Evolutionary conservation across 2,888 invertebrate species (phyloP).

Genomic region (Acrobeloides nanus): DNA sequence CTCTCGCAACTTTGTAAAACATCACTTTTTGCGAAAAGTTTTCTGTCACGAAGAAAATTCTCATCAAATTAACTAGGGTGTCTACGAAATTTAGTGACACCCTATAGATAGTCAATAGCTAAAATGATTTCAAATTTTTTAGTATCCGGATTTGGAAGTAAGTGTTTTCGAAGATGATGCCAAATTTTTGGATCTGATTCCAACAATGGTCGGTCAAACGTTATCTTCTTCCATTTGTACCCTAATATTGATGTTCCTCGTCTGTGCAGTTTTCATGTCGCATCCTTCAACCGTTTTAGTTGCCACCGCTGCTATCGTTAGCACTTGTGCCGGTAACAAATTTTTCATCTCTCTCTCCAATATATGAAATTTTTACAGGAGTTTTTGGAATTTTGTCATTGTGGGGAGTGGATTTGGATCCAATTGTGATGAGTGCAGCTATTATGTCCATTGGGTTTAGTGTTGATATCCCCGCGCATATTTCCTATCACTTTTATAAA

Average conservation of each 20-base stretch:
- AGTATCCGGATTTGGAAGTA: constrained; percentile 42
- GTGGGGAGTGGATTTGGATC: constrained; percentile 49
- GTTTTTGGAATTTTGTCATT: constrained; percentile 51
- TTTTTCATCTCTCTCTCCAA: not conserved
- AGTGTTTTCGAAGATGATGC: constrained; percentile 48
- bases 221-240: constrained; percentile 46
- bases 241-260: constrained; percentile 45
- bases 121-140: constrained; percentile 12
- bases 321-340: constrained; percentile 38
- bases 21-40: too few species aligned
- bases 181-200: constrained; percentile 48
- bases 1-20: too few species aligned
- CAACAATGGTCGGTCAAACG: constrained; percentile 39
- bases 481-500: constrained; percentile 48
- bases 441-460: constrained; percentile 52
- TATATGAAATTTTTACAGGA: constrained; percentile 20
- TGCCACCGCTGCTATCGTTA: constrained; percentile 45
- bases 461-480: constrained; percentile 51
- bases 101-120: not conserved
- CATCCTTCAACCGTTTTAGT: constrained; percentile 45
- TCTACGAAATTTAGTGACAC: not conserved
- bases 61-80: not conserved
- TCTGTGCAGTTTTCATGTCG: constrained; percentile 45
- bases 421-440: constrained; percentile 46
- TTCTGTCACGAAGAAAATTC: too few species aligned